Conservation (phyloP, 2,113 vertebrate species). For the Anguilla japonica region DNA sequence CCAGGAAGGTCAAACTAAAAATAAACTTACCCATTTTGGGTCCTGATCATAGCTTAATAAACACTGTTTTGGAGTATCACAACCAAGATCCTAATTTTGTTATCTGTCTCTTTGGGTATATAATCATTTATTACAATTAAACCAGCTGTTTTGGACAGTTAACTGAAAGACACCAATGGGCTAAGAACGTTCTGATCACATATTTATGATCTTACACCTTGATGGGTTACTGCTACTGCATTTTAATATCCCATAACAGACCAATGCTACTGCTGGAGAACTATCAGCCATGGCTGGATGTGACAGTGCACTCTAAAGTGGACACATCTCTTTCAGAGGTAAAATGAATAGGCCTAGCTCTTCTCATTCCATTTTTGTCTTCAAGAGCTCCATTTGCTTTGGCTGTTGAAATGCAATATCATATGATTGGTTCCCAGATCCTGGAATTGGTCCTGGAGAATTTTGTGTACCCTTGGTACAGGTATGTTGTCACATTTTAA, state of each 20-base stretch:
- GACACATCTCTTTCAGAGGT: slow-evolving; percentile 95
- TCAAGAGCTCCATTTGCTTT: not conserved
- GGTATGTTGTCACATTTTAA: slow-evolving; percentile 69
- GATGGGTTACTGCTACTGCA: not conserved
- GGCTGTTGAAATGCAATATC: not conserved
- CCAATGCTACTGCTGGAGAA: slow-evolving; percentile 91
- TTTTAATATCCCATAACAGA: slow-evolving; percentile 61
- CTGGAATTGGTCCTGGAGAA: slow-evolving; percentile 95
- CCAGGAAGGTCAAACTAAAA: too few relatives aligned
- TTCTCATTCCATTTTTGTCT: not conserved
- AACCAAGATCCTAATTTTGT: too few relatives aligned
- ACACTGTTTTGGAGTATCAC: too few relatives aligned
- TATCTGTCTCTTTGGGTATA: not conserved
- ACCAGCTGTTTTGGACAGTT: not conserved
- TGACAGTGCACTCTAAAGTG: slow-evolving; percentile 91
- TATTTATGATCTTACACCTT: too few relatives aligned
- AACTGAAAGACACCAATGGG: not conserved
- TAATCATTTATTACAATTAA: not conserved
- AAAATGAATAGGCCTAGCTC: too few relatives aligned
- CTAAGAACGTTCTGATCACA: too few relatives aligned
- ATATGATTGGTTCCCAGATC: slow-evolving; percentile 69
- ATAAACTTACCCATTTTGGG: too few relatives aligned
- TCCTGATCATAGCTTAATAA: too few relatives aligned
- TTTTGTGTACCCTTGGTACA: slow-evolving; percentile 97
- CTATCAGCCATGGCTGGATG: slow-evolving; percentile 93